Percentiles rank a stretch among this genome's conserved stretches.
These are phyloP conservation scores for Apolygus lucorum DNA, from an alignment of 1,140 invertebrate species.

Conservation along the genomic window DNA sequence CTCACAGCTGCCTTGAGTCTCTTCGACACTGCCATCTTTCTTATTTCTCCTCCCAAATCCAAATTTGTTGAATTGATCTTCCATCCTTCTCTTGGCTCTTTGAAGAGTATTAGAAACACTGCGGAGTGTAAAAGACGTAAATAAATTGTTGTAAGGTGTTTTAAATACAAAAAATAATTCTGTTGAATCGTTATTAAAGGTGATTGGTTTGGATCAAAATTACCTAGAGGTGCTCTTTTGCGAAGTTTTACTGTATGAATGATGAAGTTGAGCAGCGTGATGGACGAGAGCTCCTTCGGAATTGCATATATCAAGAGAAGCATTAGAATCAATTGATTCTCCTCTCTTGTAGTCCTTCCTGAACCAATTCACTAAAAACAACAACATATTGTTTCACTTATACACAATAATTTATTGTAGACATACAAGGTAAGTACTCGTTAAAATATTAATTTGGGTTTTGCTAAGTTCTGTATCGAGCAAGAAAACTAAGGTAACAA, in stretches of 20 bases:
- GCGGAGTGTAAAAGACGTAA: conserved; percentile 30
- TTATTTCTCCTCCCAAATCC: conserved; percentile 61
- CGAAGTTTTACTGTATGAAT: conserved; percentile 35
- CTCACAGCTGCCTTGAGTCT: conserved; percentile 65
- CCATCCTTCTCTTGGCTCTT: conserved; percentile 72
- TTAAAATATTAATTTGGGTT: no score
- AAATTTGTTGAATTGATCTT: conserved; percentile 73
- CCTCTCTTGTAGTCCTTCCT: conserved; percentile 46
- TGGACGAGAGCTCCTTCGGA: conserved; percentile 40
- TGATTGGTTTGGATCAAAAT: no score
- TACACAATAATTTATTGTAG: no score
- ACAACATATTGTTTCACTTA: no score
- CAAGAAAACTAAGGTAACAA: no score
- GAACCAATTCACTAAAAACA: conserved; percentile 61
- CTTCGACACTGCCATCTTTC: conserved; percentile 78
- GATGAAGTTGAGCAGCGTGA: conserved; percentile 33
- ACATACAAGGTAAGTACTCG: no score
- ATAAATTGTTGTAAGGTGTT: no score
- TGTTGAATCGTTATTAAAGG: no score
- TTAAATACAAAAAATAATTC: no score
- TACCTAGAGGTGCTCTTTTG: conserved; percentile 36
- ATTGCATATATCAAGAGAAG: conserved; percentile 50
- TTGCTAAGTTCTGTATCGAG: no score
- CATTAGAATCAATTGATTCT: conserved; percentile 47
- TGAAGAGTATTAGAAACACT: conserved; percentile 52